Evolutionary conservation across 2,113 vertebrate species (phyloP).

Genomic region (Leptocoma aspasia): DNA sequence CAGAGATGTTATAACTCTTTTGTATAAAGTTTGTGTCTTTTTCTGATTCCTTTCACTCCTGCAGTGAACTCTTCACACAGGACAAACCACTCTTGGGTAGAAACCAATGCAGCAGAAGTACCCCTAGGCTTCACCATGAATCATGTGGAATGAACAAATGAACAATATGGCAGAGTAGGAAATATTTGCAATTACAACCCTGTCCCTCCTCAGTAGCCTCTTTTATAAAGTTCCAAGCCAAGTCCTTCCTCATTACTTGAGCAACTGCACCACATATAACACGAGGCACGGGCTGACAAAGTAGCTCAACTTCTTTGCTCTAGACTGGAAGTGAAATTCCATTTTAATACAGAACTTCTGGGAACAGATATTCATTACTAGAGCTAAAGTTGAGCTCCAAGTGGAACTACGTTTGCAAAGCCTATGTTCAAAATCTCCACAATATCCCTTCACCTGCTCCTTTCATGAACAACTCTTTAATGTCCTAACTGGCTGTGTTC

Average conservation of each 20-base stretch:
- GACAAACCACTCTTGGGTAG: neutral
- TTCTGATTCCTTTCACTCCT: neutral
- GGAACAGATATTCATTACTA: neutral
- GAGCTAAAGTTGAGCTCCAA: neutral
- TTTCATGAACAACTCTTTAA: neutral
- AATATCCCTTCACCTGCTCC: neutral
- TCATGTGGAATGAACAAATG: neutral
- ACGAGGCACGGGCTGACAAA: neutral
- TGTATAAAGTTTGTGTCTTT: neutral
- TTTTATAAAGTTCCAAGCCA: neutral
- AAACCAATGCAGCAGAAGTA: neutral
- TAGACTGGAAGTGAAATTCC: neutral
- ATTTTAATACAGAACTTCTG: neutral
- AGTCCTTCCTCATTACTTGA: neutral
- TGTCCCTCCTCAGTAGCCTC: neutral
- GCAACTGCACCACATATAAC: neutral
- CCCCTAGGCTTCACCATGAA: neutral
- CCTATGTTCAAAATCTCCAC: neutral
- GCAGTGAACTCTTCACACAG: neutral
- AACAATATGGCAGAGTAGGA: neutral
- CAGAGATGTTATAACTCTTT: neutral
- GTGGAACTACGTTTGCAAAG: neutral
- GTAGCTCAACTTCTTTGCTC: neutral
- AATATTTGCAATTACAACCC: neutral
- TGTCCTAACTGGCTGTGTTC: neutral